Evolutionary conservation across 2,113 vertebrate genomes (phyloP).

Genomic region (Toxotes jaculatrix): DNA sequence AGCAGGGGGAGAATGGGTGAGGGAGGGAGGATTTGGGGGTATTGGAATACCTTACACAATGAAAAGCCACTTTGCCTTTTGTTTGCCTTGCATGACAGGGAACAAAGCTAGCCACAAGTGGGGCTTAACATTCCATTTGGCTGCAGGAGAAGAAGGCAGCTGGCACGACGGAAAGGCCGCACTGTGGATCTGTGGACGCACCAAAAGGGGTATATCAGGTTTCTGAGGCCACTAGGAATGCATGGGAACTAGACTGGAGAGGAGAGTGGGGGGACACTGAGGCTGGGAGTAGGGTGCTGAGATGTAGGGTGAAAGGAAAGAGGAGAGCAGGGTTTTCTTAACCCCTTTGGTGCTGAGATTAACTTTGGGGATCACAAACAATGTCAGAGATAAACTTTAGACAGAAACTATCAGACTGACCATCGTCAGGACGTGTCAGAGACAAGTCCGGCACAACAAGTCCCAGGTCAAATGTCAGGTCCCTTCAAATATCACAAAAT

Average conservation of each 20-base stretch:
- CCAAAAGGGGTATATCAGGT: conserved; percentile 55
- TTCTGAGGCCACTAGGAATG: conserved; percentile 69
- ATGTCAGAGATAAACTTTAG: background rate
- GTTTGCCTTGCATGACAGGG: conserved; percentile 66
- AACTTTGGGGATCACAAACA: background rate
- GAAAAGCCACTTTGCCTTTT: conserved; percentile 78
- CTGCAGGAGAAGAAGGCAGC: conserved; percentile 66
- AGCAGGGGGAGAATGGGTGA: conserved; percentile 30
- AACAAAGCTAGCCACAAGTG: conserved; percentile 71
- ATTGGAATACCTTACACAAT: conserved; percentile 57
- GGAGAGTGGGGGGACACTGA: background rate
- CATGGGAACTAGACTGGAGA: conserved; percentile 65
- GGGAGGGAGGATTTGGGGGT: conserved; percentile 35
- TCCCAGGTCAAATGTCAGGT: too few relatives aligned
- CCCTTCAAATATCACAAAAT: too few relatives aligned
- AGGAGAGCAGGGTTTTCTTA: background rate
- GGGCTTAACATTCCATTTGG: conserved; percentile 79
- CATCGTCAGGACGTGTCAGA: too few relatives aligned
- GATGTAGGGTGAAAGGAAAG: background rate
- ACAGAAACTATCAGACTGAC: too few relatives aligned
- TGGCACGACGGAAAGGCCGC: conserved; percentile 61
- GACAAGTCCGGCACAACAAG: too few relatives aligned
- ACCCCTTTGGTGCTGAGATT: background rate
- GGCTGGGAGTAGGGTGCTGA: background rate
- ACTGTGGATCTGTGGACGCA: conserved; percentile 34